Base-by-base conservation (phyloP, 2,888 invertebrate species). In the Agrochola circellaris region DNA sequence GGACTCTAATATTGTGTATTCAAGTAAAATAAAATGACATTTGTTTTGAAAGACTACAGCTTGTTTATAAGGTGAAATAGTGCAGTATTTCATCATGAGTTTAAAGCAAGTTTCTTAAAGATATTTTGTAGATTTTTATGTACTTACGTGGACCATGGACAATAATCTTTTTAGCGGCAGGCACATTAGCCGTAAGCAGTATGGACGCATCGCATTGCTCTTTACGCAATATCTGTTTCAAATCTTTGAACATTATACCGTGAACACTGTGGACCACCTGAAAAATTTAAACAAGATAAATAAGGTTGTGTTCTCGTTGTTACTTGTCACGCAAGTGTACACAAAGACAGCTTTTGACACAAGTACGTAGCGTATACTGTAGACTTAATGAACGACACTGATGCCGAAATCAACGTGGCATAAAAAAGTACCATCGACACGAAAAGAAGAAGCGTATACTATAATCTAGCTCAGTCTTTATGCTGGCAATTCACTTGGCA, bases 131-230 rank as follows among this genome's bases (percentile, higher is more conserved):
- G n/a, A 23, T 60, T 17, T 42, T 23, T 42, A 9, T 17, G 6
- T 58, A 84, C 92, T 92, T 89, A 95, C 93, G 94, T 93, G 97
- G 98, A 93, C 99, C 99, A 94, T 99, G 99, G 2, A 99, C 99
- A 77, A 99, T 98, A 85, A 99, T 99, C 95, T 99, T 99, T 95
- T 99, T 99, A 0, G 99, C 99, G 1, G 99, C 99, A 0, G 99
- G 99, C 26, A 99, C 99, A 95, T 99, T 99, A 8, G 99, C 99
- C 0, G 99, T 99, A 2, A 99, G 97, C 83, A 99, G 96, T 90
- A 99, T 98, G 0, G 99, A 99, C 0, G 99, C 99, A 95, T 99
- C 99, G 92, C 99, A 99, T 93, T 99, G 99, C 93, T 99, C 99
- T 93, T 99, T 99, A 73, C 99, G 97, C 83, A 99, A 96, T 85